Evolutionary conservation across 2,113 vertebrate species (phyloP).

Genomic region (Marmota monax): DNA sequence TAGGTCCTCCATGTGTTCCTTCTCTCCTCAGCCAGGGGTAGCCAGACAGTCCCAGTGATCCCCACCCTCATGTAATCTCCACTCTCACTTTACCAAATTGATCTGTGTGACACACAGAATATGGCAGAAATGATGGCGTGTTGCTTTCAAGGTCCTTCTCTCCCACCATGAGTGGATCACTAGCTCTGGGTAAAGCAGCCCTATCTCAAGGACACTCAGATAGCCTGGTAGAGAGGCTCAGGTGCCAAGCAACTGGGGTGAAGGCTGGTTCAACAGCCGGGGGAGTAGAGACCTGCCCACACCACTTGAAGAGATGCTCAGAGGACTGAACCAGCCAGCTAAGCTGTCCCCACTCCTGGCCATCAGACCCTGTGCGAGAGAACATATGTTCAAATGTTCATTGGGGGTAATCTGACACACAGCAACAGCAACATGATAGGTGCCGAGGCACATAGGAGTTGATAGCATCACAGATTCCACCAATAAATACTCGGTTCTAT

Average conservation of each 20-base stretch:
- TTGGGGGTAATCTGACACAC: neutral
- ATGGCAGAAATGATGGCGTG: neutral
- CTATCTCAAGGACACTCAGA: neutral
- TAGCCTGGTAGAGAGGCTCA: neutral
- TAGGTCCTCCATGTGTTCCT: rapidly evolving
- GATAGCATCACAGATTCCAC: neutral
- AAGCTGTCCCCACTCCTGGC: neutral
- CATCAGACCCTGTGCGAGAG: neutral
- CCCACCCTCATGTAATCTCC: neutral
- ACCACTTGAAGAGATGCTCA: neutral
- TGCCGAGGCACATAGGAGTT: neutral
- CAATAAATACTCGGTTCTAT: neutral
- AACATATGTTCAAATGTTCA: neutral
- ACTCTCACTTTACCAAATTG: neutral
- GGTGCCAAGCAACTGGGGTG: neutral
- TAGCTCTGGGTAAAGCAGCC: neutral
- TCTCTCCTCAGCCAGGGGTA: neutral
- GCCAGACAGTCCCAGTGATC: neutral
- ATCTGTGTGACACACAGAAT: neutral
- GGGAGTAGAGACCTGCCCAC: rapidly evolving
- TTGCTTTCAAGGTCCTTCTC: neutral
- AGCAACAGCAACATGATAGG: neutral
- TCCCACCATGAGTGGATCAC: neutral
- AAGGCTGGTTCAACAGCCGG: neutral
- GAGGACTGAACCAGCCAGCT: neutral